These are phyloP conservation scores for Connochaetes taurinus DNA, from an alignment of 2,113 vertebrate genomes.

Conservation along the genomic window DNA sequence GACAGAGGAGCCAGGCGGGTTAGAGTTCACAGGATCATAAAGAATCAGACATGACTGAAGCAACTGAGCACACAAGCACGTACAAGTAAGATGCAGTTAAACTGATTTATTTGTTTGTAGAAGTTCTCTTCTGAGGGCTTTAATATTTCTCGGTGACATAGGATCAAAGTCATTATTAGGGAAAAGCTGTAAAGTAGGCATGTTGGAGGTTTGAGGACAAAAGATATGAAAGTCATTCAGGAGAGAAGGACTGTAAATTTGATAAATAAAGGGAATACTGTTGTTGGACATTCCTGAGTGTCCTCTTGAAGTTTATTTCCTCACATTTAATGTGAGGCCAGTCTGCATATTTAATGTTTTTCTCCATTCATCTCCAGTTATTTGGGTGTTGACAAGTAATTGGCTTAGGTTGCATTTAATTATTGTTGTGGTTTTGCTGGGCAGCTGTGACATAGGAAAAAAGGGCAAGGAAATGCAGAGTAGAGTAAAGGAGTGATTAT, in stretches of 20 bases:
- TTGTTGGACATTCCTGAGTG: not conserved
- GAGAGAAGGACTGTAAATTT: not conserved
- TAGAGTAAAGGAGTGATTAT: not conserved
- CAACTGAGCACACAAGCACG: not conserved
- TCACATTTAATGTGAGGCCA: not conserved
- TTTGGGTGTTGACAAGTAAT: not conserved
- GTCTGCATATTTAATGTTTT: not conserved
- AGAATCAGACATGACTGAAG: not conserved
- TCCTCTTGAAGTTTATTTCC: not conserved
- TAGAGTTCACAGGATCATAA: not conserved
- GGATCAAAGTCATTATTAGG: not conserved
- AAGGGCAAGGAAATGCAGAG: not conserved
- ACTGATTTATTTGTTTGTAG: not conserved
- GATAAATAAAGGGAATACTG: not conserved
- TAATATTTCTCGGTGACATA: not conserved
- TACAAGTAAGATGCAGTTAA: not conserved
- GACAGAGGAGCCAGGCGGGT: not conserved
- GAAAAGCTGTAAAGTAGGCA: not conserved
- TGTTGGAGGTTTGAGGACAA: not conserved
- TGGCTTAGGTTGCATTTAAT: not conserved
- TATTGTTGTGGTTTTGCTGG: not conserved
- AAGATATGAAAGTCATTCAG: not conserved
- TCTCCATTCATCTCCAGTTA: not conserved
- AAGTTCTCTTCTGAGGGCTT: not conserved
- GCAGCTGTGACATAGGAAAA: not conserved